Evolutionary conservation across 2,888 invertebrate species (phyloP), one percentile per base, ranked within the genome.

Genomic region (Lordiphosa fenestrarum): DNA sequence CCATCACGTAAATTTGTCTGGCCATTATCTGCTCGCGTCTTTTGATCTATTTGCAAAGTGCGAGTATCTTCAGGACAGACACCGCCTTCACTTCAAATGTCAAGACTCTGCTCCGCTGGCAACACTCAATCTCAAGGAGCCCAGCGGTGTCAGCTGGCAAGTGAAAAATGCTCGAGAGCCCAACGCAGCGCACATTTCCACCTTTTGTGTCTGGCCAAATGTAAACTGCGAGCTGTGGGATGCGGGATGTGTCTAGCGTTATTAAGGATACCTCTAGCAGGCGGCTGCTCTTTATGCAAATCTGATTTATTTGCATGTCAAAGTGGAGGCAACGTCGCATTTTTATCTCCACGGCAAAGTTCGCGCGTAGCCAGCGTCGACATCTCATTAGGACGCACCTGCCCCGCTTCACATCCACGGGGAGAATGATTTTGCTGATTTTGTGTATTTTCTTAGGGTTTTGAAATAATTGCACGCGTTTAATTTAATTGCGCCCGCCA

Each of bases 261-360:
- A 64, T 69, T 66, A 66, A 53, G 53, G 63, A 41, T 54, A 19
- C 44, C 48, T 57, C 36, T 19, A 44, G 21, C 47, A 68, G 49
- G 38, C 39, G 58, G 40, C 12, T 70, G 73, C 59, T 70, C 63
- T 66, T 80, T 80, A 85, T 74, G 86, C 66, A 81, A 87, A 85
- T 86, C 74, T 72, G 74, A 86, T 86, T 87, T 84, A 84, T 84
- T 84, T 85, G 73, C 78, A 70, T 86, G 78, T 81, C 86, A 75
- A 83, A 81, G 83, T 66, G 63, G 64, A 62, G 58, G 56, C 54
- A 53, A 62, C 50, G 47, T 23, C 44, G 55, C 55, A 53, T 59
- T 66, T 50, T 48, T 59, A 40, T 15, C 30, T 25, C 41, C 39
- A 59, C 52, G 67, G 42, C 77, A 78, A 58, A 69, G 75, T 64